A percentile compares a stretch with the other conserved stretches of the same genome.
phyloP scores from a whole-genome alignment of 2,888 invertebrate genomes.

The Drosophila kanekoi region DNA sequence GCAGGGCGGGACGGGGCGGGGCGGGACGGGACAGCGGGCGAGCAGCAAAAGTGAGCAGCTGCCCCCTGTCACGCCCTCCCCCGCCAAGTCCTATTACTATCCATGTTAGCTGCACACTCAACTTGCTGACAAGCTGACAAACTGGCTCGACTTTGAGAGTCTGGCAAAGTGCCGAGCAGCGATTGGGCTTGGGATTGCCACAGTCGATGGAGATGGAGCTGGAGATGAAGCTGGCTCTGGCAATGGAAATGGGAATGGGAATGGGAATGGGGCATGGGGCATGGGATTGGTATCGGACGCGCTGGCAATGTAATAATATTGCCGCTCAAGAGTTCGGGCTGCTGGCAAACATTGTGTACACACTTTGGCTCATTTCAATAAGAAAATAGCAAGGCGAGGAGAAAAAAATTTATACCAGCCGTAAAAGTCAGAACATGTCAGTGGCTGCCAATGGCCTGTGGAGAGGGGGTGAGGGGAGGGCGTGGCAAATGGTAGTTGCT shows the following conservation, averaged over 20 bases:
- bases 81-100: background rate
- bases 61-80: background rate
- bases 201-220: slow-evolving; percentile 6
- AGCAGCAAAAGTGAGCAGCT: slow-evolving; percentile 33
- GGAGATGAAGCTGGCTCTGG: slow-evolving; percentile 20
- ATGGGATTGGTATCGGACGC: slow-evolving; percentile 38
- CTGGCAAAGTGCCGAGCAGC: slow-evolving; percentile 74
- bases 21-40: background rate
- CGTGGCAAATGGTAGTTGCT: slow-evolving; percentile 22
- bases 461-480: background rate
- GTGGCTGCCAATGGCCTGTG: background rate
- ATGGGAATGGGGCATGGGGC: slow-evolving; percentile 27
- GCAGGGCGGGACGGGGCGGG: slow-evolving; percentile 31
- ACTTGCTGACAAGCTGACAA: slow-evolving; percentile 79
- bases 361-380: slow-evolving; percentile 79
- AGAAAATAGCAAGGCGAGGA: slow-evolving; percentile 65
- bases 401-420: slow-evolving; percentile 40
- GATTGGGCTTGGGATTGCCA: slow-evolving; percentile 38
- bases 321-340: slow-evolving; percentile 36
- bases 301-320: slow-evolving; percentile 54
- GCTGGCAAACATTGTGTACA: slow-evolving; percentile 51
- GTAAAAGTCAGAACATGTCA: slow-evolving; percentile 60
- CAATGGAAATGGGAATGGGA: slow-evolving; percentile 13
- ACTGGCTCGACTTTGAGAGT: slow-evolving; percentile 60
- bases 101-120: slow-evolving; percentile 28